Conservation (phyloP, 2,797 vertebrate genomes). For the Anableps anableps region DNA sequence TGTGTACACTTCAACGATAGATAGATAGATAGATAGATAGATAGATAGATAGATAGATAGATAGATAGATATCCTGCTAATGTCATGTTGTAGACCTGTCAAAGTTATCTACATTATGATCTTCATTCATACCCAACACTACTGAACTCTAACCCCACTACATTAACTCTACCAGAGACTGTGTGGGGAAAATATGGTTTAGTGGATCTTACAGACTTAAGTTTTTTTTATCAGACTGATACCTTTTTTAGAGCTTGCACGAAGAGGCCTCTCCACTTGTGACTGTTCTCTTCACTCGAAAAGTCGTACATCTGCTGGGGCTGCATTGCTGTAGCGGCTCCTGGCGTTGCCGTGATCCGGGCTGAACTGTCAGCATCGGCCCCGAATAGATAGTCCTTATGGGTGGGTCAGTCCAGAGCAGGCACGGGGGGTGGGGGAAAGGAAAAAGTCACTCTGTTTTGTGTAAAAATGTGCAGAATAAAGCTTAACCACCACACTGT, state of each 20-base stretch:
- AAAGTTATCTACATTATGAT: not conserved
- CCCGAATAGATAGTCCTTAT: conserved; percentile 77
- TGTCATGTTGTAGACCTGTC: too few relatives aligned
- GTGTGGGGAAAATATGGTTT: conserved; percentile 14
- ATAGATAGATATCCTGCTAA: too few relatives aligned
- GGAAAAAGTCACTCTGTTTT: conserved; percentile 40
- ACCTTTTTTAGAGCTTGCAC: conserved; percentile 95
- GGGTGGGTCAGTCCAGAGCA: conserved; percentile 80
- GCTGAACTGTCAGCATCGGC: conserved; percentile 88
- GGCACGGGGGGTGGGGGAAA: conserved; percentile 55
- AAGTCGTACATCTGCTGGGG: conserved; percentile 95
- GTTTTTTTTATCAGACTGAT: conserved; percentile 34
- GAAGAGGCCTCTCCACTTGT: conserved; percentile 97
- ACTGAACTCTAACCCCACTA: not conserved
- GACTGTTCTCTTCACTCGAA: conserved; percentile 94
- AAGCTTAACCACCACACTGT: conserved; percentile 25
- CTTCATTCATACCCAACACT: not conserved
- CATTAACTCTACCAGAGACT: conserved; percentile 2
- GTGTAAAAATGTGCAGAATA: conserved; percentile 13
- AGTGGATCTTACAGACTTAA: not conserved
- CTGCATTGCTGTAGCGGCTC: conserved; percentile 90
- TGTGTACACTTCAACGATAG: too few relatives aligned
- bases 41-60: too few relatives aligned
- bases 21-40: too few relatives aligned
- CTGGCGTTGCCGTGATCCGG: conserved; percentile 82